phyloP scores from a whole-genome alignment of 1,140 invertebrate species.

The Wasmannia auropunctata region DNA sequence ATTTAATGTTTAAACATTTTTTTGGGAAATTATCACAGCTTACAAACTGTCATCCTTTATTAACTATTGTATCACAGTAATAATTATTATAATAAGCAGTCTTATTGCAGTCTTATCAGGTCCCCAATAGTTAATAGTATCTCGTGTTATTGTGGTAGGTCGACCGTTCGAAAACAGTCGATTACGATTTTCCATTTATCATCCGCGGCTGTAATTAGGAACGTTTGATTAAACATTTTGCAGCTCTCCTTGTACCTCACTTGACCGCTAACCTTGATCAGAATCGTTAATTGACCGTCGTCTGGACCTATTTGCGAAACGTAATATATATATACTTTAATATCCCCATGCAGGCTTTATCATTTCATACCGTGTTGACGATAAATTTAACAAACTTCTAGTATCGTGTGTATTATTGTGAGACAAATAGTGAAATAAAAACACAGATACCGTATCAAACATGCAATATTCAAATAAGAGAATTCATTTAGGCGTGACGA shows the following conservation, averaged over 20 bases:
- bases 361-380: not conserved
- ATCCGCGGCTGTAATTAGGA: constrained; percentile 92
- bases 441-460: not conserved
- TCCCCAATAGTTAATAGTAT: not conserved
- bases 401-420: not conserved
- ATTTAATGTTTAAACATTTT: constrained; percentile 10
- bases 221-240: constrained; percentile 92
- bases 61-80: not conserved
- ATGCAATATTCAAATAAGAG: constrained; percentile 9
- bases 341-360: not conserved
- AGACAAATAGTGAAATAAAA: constrained; percentile 40
- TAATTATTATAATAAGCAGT: not conserved
- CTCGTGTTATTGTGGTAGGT: constrained; percentile 74
- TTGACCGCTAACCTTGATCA: constrained; percentile 90
- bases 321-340: constrained; percentile 11
- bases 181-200: constrained; percentile 96
- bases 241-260: constrained; percentile 88
- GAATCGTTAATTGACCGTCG: constrained; percentile 89
- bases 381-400: constrained; percentile 28
- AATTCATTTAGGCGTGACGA: not conserved
- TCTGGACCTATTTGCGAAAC: constrained; percentile 81
- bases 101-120: constrained; percentile 19
- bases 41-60: not conserved
- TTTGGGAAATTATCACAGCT: not conserved
- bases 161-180: constrained; percentile 92